Evolutionary conservation across 2,113 vertebrate species (phyloP), one percentile per base, ranked within the genome.

Genomic region (Microcebus jonahi): DNA sequence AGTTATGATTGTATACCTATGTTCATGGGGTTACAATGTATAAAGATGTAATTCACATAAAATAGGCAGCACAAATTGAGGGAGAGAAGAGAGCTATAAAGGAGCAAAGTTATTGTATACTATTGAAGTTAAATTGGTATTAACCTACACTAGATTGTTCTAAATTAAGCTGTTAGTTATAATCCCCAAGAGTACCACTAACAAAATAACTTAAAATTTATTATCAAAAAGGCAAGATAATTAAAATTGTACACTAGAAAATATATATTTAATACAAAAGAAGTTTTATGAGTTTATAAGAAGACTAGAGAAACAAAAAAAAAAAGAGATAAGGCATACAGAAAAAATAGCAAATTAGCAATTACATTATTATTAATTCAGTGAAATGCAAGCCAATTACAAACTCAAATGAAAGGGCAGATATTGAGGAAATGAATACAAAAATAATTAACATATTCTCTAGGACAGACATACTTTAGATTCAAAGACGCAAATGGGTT

Each of bases 31-130:
- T 90, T 93, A 75, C 80, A 93, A 70, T 57, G 45, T 70, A 57
- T 67, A 95, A 93, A 81, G 86, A 85, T n/a, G 59, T 77, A 70
- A 95, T 93, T 95, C 90, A 6, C 70, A 63, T 95, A 31, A 73
- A 20, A 93, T 77, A 89, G 85, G 89, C 8, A 88, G n/a, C 53
- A 91, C 75, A 88, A 93, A 90, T 97, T 87, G 39, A n/a, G 53
- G 61, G 42, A 68, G 17, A 36, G 18, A 57, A 63, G 25, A 83
- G 11, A 93, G 23, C 68, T 48, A 20, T 55, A 90, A 90, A 95
- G 48, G 48, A 67, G 42, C 10, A 61, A 48, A 83, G 25, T 86
- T 81, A 6, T 53, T 61, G 27, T 45, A 75, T 45, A 20, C 10
- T 53, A 87, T 82, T 90, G 65, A 90, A 95, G 63, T 94, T 91